A percentile compares a stretch with the other conserved stretches of the same genome.
These are phyloP conservation scores for Harpalus rufipes DNA, from an alignment of 2,888 invertebrate genomes.

Conservation along the genomic window DNA sequence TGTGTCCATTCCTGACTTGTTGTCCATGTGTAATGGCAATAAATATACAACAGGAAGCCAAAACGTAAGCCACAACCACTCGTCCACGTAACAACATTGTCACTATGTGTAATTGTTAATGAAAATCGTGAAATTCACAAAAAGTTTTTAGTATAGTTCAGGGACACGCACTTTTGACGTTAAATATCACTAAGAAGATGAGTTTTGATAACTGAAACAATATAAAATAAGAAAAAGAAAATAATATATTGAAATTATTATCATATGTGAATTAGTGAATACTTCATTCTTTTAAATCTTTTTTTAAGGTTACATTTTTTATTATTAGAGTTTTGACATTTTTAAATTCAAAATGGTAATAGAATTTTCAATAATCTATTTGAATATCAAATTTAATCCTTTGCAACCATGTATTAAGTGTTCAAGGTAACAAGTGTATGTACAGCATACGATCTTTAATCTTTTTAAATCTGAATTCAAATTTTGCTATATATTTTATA, in stretches of 20 bases:
- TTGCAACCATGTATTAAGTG: too few relatives aligned
- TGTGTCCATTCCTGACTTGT: constrained; percentile 66
- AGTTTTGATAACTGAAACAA: constrained; percentile 25
- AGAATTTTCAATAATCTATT: too few relatives aligned
- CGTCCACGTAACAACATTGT: constrained; percentile 63
- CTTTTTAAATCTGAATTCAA: too few relatives aligned
- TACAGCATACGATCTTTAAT: too few relatives aligned
- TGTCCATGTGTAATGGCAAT: constrained; percentile 65
- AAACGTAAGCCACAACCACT: constrained; percentile 62
- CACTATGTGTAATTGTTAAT: constrained; percentile 40
- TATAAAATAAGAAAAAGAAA: background rate
- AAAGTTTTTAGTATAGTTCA: background rate
- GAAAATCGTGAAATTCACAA: constrained; percentile 16
- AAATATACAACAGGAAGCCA: constrained; percentile 62
- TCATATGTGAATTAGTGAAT: background rate
- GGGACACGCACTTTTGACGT: background rate
- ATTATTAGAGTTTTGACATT: too few relatives aligned
- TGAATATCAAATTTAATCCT: too few relatives aligned
- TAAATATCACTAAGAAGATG: background rate
- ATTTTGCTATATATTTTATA: too few relatives aligned
- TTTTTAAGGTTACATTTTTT: background rate
- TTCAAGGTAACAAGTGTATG: too few relatives aligned
- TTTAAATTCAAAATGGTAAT: too few relatives aligned
- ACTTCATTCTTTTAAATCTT: background rate
- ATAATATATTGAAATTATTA: background rate